These are phyloP conservation scores for Clarias platycephalus DNA, from an alignment of 2,797 vertebrate species.

Conservation along the genomic window DNA sequence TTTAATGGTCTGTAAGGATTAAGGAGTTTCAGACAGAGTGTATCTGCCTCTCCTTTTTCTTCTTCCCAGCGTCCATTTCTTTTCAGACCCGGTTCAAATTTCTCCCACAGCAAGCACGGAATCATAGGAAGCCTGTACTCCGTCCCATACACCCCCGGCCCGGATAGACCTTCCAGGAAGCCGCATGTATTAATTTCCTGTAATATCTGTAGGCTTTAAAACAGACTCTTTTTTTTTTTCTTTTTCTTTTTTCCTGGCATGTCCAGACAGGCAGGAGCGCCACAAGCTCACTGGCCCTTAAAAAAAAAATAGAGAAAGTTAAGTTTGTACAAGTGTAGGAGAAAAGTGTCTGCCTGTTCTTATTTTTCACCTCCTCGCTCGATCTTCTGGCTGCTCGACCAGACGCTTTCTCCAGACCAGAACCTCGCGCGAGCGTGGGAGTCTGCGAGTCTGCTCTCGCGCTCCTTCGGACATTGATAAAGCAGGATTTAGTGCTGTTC, in stretches of 20 bases:
- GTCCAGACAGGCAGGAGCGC: not conserved
- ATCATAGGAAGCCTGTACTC: not conserved
- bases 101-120: not conserved
- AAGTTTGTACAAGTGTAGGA: not conserved
- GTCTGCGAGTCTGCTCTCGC: conserved; percentile 60
- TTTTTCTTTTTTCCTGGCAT: not conserved
- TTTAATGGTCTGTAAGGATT: conserved; percentile 34
- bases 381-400: not conserved
- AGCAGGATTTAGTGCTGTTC: conserved; percentile 67
- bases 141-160: not conserved
- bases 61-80: conserved; percentile 30
- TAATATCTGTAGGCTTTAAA: conserved; percentile 23
- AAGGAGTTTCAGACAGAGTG: conserved; percentile 11
- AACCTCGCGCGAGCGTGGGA: not conserved
- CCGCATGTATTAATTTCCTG: conserved; percentile 18
- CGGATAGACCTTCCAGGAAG: conserved; percentile 1
- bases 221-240: not conserved
- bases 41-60: conserved; percentile 52
- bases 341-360: not conserved
- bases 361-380: not conserved
- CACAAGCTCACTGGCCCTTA: not conserved
- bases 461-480: conserved; percentile 73
- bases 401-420: conserved; percentile 10
- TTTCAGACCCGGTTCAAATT: not conserved
- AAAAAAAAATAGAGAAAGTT: not conserved